Percentiles rank a stretch among this genome's conserved stretches.
phyloP scores from a whole-genome alignment of 2,888 invertebrate genomes.

The Lepidochitona cinerea region DNA sequence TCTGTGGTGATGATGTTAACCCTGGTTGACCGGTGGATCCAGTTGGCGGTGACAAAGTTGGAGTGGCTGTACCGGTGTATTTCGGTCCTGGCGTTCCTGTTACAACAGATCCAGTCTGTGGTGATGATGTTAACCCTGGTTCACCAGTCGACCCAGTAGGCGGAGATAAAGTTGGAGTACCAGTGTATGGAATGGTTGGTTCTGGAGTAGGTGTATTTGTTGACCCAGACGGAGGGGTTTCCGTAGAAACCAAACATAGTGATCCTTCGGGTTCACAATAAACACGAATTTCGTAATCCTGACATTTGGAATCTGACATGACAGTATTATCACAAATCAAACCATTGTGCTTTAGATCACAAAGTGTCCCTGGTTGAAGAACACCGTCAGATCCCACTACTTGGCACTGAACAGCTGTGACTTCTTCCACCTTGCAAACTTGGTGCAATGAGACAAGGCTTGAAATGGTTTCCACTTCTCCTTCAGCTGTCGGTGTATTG shows the following conservation, averaged over 20 bases:
- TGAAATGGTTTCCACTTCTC: constrained; percentile 61
- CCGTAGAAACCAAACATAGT: constrained; percentile 8
- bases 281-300: constrained; percentile 35
- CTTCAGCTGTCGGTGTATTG: constrained; percentile 47
- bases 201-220: background rate
- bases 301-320: constrained; percentile 21
- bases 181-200: background rate
- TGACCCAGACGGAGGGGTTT: background rate
- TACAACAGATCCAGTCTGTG: background rate
- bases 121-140: background rate
- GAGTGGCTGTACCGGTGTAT: background rate
- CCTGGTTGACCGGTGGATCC: background rate
- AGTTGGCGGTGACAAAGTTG: background rate
- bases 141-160: background rate
- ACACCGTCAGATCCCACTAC: constrained; percentile 22
- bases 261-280: constrained; percentile 31
- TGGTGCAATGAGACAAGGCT: constrained; percentile 26
- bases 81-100: background rate
- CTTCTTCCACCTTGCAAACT: constrained; percentile 54
- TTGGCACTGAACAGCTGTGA: constrained; percentile 54
- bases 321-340: constrained; percentile 26
- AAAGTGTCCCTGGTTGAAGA: constrained; percentile 21
- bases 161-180: background rate
- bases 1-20: background rate
- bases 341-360: constrained; percentile 31